Evolutionary conservation across 2,888 invertebrate species (phyloP), one percentile per base, ranked within the genome.

Genomic region (Drosophila hamatofila): DNA sequence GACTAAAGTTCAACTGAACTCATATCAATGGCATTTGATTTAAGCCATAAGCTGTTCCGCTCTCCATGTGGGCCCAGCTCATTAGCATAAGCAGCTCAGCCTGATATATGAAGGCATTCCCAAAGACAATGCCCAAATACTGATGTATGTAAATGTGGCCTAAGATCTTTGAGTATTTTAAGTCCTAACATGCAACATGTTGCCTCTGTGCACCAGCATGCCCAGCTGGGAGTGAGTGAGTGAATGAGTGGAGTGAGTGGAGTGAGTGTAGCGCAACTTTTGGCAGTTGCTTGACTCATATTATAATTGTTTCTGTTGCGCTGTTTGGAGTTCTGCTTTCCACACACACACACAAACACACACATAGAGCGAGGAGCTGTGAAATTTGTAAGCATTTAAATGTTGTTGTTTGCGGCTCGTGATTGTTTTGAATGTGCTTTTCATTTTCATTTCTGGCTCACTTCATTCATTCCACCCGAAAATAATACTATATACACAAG

Each of bases 341-440:
- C 54, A 58, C 44, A 64, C 44, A 64, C 51, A 55, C 25, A 37
- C 56, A 39, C 42, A 18, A 51, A 58, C 25, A 37, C 56, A 35
- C 44, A 30, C 55, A 65, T 25, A n/a, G n/a, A n/a, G n/a, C n/a
- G n/a, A n/a, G n/a, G n/a, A 5, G 41, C 11, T 14, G 35, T n/a
- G 41, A 12, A 57, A 25, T 33, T 49, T n/a, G 39, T 55, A 42
- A 35, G 27, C 25, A 30, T 49, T 49, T 49, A 18, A 49, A 49
- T 49, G 27, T 48, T 48, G 46, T 62, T 79, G 51, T 62, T 64
- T 77, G 78, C 46, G 41, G 51, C 57, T 35, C 60, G 46, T 79
- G 80, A 80, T 75, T 80, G 80, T 63, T 80, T 75, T 75, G 80
- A 75, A 78, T 78, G 58, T 72, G 56, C 72, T 80, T 80, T 79